These are phyloP conservation scores for Leptinotarsa defecta DNA, from an alignment of 1,140 invertebrate genomes.

Conservation along the genomic window DNA sequence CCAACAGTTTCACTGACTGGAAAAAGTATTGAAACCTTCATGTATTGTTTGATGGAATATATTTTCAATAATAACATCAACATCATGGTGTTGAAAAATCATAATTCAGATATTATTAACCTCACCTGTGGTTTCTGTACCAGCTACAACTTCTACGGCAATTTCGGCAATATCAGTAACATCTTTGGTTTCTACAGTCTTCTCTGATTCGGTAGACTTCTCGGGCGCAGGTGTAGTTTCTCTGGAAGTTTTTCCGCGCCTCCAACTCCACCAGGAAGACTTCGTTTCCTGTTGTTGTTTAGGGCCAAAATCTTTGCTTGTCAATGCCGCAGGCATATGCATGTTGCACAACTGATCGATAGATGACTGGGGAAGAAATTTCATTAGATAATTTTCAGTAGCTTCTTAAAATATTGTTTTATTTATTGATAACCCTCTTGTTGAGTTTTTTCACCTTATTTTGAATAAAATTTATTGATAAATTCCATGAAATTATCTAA, in stretches of 20 bases:
- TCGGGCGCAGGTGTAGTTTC: slow-evolving; percentile 53
- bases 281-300: slow-evolving; percentile 51
- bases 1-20: background rate
- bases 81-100: background rate
- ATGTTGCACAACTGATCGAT: slow-evolving; percentile 56
- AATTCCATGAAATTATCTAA: too few species aligned
- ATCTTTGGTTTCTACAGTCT: slow-evolving; percentile 40
- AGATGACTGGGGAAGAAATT: slow-evolving; percentile 42
- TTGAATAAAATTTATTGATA: too few species aligned
- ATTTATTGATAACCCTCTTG: too few species aligned
- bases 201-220: slow-evolving; percentile 51
- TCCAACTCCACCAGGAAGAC: slow-evolving; percentile 77
- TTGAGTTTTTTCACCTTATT: too few species aligned
- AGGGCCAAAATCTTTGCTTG: slow-evolving; percentile 32
- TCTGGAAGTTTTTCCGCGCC: slow-evolving; percentile 60
- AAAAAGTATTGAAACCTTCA: too few species aligned
- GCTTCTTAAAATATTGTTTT: too few species aligned
- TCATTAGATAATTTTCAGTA: too few species aligned
- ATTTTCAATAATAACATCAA: background rate
- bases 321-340: slow-evolving; percentile 55
- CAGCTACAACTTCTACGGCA: background rate
- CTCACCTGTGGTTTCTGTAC: slow-evolving; percentile 19
- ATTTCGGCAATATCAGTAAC: slow-evolving; percentile 13
- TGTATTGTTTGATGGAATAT: background rate
- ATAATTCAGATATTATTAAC: background rate